Conservation (phyloP, 2,888 invertebrate genomes). For the Chrysolina oricalcia region DNA sequence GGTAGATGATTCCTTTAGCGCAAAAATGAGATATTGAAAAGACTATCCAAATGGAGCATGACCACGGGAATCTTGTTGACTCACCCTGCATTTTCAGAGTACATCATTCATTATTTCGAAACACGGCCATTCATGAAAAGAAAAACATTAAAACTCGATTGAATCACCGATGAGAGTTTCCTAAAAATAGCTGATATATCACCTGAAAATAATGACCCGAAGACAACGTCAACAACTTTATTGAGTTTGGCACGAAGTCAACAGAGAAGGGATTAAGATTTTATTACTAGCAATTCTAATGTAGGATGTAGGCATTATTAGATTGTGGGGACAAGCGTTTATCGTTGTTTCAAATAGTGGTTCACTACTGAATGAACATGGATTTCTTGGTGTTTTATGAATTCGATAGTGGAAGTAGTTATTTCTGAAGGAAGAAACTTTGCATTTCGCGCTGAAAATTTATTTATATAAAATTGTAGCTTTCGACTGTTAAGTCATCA, state of each 20-base stretch:
- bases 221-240: constrained; percentile 35
- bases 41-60: no score
- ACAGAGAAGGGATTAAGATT: constrained; percentile 35
- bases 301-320: constrained; percentile 1
- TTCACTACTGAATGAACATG: not conserved
- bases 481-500: no score
- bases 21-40: no score
- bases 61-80: no score
- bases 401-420: no score
- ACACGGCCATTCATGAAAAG: not conserved
- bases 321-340: constrained; percentile 7
- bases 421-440: no score
- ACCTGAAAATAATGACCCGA: constrained; percentile 41
- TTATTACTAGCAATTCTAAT: constrained; percentile 30
- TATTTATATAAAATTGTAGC: no score
- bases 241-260: constrained; percentile 41
- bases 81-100: no score
- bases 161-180: constrained; percentile 28
- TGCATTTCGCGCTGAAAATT: no score
- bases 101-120: not conserved
- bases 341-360: not conserved
- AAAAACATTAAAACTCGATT: not conserved
- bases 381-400: not conserved
- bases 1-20: no score
- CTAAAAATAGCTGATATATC: constrained; percentile 39